Conservation (phyloP, 2,888 invertebrate species). For the Synergus japonicus region DNA sequence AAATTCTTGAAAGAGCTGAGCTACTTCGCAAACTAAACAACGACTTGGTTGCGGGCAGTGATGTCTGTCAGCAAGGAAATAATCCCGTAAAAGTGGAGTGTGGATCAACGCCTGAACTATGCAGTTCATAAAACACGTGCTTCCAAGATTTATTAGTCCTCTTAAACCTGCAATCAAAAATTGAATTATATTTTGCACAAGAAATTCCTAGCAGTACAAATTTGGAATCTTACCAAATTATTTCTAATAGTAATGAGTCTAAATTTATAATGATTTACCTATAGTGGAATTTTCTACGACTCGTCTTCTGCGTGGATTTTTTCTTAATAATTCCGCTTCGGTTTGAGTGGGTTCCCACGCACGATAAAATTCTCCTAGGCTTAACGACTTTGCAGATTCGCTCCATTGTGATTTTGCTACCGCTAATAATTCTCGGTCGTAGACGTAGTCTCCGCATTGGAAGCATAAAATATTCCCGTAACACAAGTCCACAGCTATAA, state of each 20-base stretch:
- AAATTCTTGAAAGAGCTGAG: constrained; percentile 97
- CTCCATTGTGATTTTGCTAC: constrained; percentile 75
- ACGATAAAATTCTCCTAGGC: constrained; percentile 75
- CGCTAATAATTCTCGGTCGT: constrained; percentile 83
- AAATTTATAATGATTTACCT: constrained; percentile 76
- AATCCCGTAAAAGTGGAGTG: constrained; percentile 95
- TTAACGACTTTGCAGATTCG: constrained; percentile 74
- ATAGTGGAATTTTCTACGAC: constrained; percentile 91
- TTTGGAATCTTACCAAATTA: constrained; percentile 8
- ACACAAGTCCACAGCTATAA: constrained; percentile 88
- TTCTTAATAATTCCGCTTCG: constrained; percentile 87
- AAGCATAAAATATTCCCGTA: constrained; percentile 95
- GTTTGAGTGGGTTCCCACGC: constrained; percentile 89
- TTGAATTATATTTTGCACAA: constrained; percentile 5
- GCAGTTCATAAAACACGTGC: constrained; percentile 99
- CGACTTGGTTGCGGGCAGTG: constrained; percentile 88
- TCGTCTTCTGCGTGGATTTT: constrained; percentile 87
- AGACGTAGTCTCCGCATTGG: constrained; percentile 94
- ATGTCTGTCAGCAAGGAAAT: constrained; percentile 96
- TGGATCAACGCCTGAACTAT: constrained; percentile 96
- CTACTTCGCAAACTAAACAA: constrained; percentile 97
- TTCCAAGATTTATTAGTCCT: constrained; percentile 96
- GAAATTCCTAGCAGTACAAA: constrained; percentile 10
- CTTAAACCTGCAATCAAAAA: constrained; percentile 83
- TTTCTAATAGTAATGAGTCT: neutral